phyloP scores from a whole-genome alignment of 1,140 invertebrate species.

The Lepidurus apus region DNA sequence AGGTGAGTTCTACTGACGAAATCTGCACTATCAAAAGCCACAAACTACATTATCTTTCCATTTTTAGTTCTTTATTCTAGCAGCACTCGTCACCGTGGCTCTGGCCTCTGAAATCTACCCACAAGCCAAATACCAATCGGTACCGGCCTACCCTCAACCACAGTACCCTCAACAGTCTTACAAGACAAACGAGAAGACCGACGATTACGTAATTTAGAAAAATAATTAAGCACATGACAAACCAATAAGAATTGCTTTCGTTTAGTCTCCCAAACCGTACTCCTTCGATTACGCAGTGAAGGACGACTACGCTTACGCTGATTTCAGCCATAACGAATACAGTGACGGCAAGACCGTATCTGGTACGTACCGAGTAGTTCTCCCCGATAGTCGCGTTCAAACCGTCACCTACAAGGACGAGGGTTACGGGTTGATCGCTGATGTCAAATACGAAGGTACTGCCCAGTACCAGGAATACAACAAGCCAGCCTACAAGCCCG shows the following conservation, averaged over 20 bases:
- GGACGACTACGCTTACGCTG: constrained; percentile 35
- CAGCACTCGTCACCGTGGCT: neutral
- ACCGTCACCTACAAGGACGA: constrained; percentile 36
- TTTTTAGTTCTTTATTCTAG: constrained; percentile 17
- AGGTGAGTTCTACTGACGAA: neutral
- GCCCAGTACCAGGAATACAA: constrained; percentile 52
- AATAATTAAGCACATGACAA: neutral
- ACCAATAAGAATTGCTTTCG: neutral
- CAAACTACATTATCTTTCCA: neutral
- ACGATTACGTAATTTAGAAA: neutral
- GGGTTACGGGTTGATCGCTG: constrained; percentile 22
- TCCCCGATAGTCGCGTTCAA: constrained; percentile 37
- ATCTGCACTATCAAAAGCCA: neutral
- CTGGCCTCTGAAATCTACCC: constrained; percentile 14
- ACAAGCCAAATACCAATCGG: neutral
- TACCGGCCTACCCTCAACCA: neutral
- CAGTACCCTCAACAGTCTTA: neutral
- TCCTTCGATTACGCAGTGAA: constrained; percentile 36
- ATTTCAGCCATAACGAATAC: constrained; percentile 37
- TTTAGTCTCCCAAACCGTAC: constrained; percentile 35
- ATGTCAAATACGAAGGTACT: constrained; percentile 52
- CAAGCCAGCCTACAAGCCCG: constrained; percentile 26
- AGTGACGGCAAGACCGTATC: constrained; percentile 35
- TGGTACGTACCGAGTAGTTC: constrained; percentile 35
- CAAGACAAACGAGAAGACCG: neutral